These are phyloP conservation scores for Tenodera sinensis DNA, from an alignment of 2,888 invertebrate genomes.

Conservation along the genomic window DNA sequence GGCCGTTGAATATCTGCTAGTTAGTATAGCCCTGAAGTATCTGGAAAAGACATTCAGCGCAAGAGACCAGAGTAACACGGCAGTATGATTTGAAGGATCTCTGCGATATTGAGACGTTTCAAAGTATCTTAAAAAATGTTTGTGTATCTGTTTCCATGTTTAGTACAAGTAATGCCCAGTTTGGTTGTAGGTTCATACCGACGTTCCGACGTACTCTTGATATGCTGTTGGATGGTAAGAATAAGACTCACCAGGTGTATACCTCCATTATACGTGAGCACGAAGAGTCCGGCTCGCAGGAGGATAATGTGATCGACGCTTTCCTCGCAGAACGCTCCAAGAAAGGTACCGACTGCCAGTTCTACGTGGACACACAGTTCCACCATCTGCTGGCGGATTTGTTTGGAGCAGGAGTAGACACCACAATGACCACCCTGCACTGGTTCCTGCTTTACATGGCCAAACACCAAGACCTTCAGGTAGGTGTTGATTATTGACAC, in stretches of 20 bases:
- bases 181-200: constrained; percentile 55
- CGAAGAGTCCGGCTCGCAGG: constrained; percentile 37
- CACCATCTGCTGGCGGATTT: constrained; percentile 74
- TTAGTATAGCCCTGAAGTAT: no score
- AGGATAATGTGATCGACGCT: constrained; percentile 59
- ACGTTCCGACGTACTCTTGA: constrained; percentile 61
- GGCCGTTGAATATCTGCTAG: no score
- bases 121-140: no score
- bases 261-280: constrained; percentile 61
- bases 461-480: constrained; percentile 61
- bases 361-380: constrained; percentile 65
- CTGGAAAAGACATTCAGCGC: no score
- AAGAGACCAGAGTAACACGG: no score
- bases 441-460: constrained; percentile 82
- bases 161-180: background rate
- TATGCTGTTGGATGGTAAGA: constrained; percentile 64
- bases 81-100: no score
- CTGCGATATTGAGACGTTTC: no score
- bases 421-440: constrained; percentile 71
- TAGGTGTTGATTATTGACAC: constrained; percentile 36
- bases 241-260: constrained; percentile 69
- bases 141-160: no score
- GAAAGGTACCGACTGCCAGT: constrained; percentile 45
- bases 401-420: constrained; percentile 83
- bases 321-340: constrained; percentile 59